Evolutionary conservation across 2,888 invertebrate species (phyloP), one percentile per base, ranked within the genome.

Genomic region (Mythimna loreyi): DNA sequence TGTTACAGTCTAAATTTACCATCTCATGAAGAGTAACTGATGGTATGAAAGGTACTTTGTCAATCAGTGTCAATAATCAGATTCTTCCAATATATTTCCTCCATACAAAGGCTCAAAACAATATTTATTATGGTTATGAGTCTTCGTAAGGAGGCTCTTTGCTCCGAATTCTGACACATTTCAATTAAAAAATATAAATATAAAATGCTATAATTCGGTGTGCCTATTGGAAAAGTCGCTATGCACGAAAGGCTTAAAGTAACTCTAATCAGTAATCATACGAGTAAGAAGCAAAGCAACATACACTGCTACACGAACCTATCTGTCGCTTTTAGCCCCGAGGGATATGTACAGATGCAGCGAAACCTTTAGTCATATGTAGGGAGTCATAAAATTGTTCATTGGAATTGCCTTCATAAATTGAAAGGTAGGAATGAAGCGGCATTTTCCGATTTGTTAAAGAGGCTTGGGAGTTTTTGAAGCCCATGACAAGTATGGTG

Each of bases 201-300:
- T 28, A 28, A 28, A 28, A 4, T 2, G 2, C 4, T 28, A 3
- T 28, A 28, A 28, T 28, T 28, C 28, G 2, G 28, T 4, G 28
- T 3, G 28, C 28, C 28, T 28, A 28, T 3, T 28, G 4, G 28
- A 2, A 28, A 28, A 28, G 28, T 2, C 28, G 28, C 28, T 2
- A 28, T 3, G 52, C 64, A 61, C 23, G 28, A 40, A 21, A 67
- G 56, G 67, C 82, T 75, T 58, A 62, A 59, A 78, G 76, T 78
- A 40, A 59, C 63, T 45, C 64, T 59, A 69, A 75, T 72, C 71
- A 78, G 82, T 82, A 81, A 85, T 84, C 83, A 81, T 78, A n/a
- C n/a, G n/a, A n/a, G n/a, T n/a, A 77, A 43, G 57, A 72, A 77
- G 62, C 28, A 68, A 69, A 73, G 69, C 70, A 71, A 68, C 67